These are phyloP conservation scores for Phrynocephalus vlangalii DNA, from an alignment of 2,797 vertebrate genomes.

Conservation along the genomic window DNA sequence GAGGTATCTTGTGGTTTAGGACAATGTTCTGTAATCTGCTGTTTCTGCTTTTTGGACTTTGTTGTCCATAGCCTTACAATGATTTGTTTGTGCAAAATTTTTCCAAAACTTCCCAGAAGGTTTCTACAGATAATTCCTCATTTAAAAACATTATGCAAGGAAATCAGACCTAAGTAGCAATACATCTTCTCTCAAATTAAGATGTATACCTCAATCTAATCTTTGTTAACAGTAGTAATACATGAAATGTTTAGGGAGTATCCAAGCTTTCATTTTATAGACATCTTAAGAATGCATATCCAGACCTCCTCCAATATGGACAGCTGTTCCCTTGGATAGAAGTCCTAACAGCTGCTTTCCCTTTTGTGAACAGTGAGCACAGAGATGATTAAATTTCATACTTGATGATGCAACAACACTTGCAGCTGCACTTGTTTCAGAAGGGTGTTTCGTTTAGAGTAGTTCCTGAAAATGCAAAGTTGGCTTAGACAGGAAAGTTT, in stretches of 20 bases:
- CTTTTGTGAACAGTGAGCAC: constrained; percentile 23
- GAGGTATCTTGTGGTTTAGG: neutral
- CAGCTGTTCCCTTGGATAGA: constrained; percentile 47
- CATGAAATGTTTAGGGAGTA: constrained; percentile 17
- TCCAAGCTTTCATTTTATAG: constrained; percentile 43
- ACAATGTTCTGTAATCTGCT: neutral
- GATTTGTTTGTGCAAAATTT: neutral
- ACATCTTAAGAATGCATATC: constrained; percentile 46
- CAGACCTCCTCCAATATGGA: constrained; percentile 22
- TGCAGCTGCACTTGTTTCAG: constrained; percentile 46
- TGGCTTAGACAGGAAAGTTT: constrained; percentile 17
- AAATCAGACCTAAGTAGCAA: neutral
- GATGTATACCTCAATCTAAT: constrained; percentile 11
- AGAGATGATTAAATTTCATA: constrained; percentile 23
- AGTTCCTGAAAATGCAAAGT: constrained; percentile 40
- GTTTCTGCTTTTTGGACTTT: neutral
- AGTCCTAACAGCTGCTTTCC: constrained; percentile 42
- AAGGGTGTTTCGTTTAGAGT: constrained; percentile 13
- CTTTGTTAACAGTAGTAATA: constrained; percentile 5
- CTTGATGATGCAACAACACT: constrained; percentile 7
- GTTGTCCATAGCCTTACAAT: neutral
- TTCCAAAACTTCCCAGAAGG: neutral
- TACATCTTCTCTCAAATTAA: constrained; percentile 18
- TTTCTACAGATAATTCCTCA: neutral
- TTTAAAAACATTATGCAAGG: neutral